Evolutionary conservation across 2,113 vertebrate genomes (phyloP), one percentile per base, ranked within the genome.

Genomic region (Pterocles gutturalis): DNA sequence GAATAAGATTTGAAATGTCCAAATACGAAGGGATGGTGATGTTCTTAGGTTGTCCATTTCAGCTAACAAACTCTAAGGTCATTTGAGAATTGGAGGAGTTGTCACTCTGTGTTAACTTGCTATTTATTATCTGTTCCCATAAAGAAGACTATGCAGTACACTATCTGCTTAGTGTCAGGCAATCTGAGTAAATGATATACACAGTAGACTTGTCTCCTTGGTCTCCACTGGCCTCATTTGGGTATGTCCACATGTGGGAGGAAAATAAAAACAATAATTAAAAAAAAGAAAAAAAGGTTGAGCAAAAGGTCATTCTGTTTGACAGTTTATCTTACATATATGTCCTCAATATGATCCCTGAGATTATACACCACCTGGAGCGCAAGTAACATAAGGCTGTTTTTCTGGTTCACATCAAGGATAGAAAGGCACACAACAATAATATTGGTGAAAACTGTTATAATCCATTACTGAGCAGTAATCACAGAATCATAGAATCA

Each of bases 221-320:
- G 4, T 76, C 4, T 69, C 11, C 31, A 20, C 19, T 41, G n/a
- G 12, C 6, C 12, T 65, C 20, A 69, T 4, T 0, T 76, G 3
- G 2, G 5, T 61, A 38, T 71, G 26, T 13, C 5, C 4, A 66
- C 3, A 16, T 12, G 13, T 70, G 25, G 5, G 7, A 71, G 34
- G 15, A 48, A 55, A 60, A 34, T 5, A 7, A 13, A 18, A 28
- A 46, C 19, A 46, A 46, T 46, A 46, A 46, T 46, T 46, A 18
- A 2, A 55, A 36, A 9, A 15, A 2, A 10, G 3, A 2, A 55
- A 36, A 9, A 15, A 2, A 10, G 3, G 2, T 31, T 31, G 29
- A 64, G 4, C 24, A 38, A 3, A 3, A n/a, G 7, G 18, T 54
- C 1, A 0, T 41, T 33, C 9, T 61, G 1, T 64, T 75, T 73